phyloP scores from a whole-genome alignment of 2,113 vertebrate species.

The Leptocoma aspasia region DNA sequence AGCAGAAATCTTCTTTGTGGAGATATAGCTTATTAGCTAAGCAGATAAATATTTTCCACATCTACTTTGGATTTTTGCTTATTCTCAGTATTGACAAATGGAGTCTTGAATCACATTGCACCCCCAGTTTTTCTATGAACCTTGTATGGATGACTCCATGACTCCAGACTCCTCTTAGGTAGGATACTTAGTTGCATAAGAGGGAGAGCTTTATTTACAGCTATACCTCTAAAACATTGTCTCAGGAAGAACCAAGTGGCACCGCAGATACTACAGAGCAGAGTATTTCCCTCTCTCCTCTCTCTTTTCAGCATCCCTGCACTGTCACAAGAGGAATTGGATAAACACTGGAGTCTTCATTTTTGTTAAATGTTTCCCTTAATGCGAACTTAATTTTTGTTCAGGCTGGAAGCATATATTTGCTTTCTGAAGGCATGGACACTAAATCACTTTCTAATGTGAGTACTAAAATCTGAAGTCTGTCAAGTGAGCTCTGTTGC shows the following conservation, averaged over 20 bases:
- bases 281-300: neutral
- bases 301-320: neutral
- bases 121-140: fast-evolving
- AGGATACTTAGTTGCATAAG: neutral
- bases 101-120: neutral
- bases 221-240: neutral
- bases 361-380: neutral
- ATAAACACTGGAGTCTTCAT: neutral
- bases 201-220: neutral
- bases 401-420: neutral
- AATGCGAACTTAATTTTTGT: neutral
- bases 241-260: neutral
- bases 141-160: neutral
- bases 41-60: neutral
- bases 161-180: neutral
- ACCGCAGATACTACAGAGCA: neutral
- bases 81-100: neutral
- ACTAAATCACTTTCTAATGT: neutral
- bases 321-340: neutral
- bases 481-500: neutral
- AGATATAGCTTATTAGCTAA: neutral
- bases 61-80: neutral
- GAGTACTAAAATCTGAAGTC: neutral
- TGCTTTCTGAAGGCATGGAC: neutral
- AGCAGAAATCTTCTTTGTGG: neutral